Conservation (phyloP, 1,140 invertebrate genomes). For the Aphaenogaster floridana region DNA sequence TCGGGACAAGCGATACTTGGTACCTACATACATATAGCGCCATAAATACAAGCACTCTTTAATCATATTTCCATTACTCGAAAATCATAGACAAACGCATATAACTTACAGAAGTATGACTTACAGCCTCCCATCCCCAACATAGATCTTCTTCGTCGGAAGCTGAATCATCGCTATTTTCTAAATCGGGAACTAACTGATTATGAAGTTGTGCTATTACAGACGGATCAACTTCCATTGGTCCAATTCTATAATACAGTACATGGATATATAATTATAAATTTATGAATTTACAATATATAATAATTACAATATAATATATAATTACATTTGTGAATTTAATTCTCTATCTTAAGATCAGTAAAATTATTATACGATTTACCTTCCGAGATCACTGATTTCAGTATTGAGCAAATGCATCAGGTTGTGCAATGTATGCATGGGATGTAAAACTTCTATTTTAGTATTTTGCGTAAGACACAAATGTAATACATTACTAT, state of each 20-base stretch:
- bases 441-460: conserved; percentile 89
- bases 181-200: conserved; percentile 88
- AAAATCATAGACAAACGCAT: not conserved
- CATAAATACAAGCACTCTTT: not conserved
- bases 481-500: conserved; percentile 93
- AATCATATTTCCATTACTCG: not conserved
- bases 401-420: conserved; percentile 90
- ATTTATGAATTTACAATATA: not conserved
- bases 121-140: conserved; percentile 91
- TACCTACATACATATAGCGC: conserved; percentile 83
- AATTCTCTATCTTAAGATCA: not conserved
- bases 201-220: conserved; percentile 88
- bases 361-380: conserved; percentile 69
- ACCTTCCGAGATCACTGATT: conserved; percentile 91
- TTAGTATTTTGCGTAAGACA: conserved; percentile 93
- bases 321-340: conserved; percentile 12
- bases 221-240: conserved; percentile 88
- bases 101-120: conserved; percentile 69
- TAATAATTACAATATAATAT: not conserved
- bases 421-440: conserved; percentile 92
- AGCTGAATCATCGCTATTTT: conserved; percentile 89
- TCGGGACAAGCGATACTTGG: conserved; percentile 88
- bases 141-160: conserved; percentile 90
- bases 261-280: conserved; percentile 39
- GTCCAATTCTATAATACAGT: conserved; percentile 85